Evolutionary conservation across 2,797 vertebrate species (phyloP), one percentile per base, ranked within the genome.

Genomic region (Anguilla megastoma): DNA sequence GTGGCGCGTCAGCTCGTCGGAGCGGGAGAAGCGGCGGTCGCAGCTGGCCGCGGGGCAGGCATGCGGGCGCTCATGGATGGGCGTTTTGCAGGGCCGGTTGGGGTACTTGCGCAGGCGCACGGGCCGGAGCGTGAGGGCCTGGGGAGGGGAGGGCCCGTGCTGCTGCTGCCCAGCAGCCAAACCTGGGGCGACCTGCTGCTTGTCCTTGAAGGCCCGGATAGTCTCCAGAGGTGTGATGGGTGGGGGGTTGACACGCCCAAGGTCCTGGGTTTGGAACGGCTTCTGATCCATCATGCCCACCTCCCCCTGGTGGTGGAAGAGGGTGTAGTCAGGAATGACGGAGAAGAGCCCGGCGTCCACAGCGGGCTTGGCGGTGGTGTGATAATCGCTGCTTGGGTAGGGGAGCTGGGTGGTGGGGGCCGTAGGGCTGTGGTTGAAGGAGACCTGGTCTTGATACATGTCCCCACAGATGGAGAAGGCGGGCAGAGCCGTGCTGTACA

Each of bases 191-290:
- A 95, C 95, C 92, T 97, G 96, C 24, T 89, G 87, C 91, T 96
- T 96, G 94, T 97, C 96, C 93, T 96, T 97, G 93, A 96, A 97
- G 27, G 96, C 96, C 92, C 97, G 96, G 94, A 97, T 96, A 90
- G 96, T 97, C 94, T 97, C 96, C 94, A 97, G 89, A 0, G 96
- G 96, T n/a, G 96, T 96, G 69, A 97, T 96, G 56, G 96, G 96
- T 79, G 96, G 96, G 2, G 96, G 95, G 91, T 96, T 96, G 93
- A 97, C 95, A 33, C 96, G 94, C 91, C 96, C 96, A 84, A 96
- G 95, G 90, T 97, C 96, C 94, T 96, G 94, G 89, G 94, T 94
- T 93, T 96, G 95, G 94, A 96, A 97, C 86, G 96, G 96, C 93
- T 97, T 97, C 94, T 96, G 96, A 87, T 97, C 96, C 80, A 95